A percentile compares a stretch with the other conserved stretches of the same genome.
These are phyloP conservation scores for Cryptoleucopteryx plumbea DNA, from an alignment of 2,113 vertebrate species.

Conservation along the genomic window DNA sequence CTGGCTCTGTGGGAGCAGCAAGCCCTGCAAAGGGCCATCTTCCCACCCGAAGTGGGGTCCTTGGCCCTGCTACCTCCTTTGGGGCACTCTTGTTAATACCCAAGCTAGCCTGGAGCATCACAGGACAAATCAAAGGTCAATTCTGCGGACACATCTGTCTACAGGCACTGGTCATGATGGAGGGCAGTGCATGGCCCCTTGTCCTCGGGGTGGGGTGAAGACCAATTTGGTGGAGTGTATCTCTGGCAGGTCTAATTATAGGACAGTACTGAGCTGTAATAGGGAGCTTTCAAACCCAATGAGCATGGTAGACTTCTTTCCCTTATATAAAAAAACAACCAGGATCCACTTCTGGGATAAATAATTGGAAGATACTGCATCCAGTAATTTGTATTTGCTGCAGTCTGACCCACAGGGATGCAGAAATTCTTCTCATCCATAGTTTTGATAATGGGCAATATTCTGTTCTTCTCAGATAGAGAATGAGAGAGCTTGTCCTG, in stretches of 20 bases:
- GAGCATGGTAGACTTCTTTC: neutral
- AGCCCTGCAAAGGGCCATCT: neutral
- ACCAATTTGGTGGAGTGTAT: neutral
- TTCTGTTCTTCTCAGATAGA: neutral
- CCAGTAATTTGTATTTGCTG: neutral
- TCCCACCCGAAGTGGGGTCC: neutral
- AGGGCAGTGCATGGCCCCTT: neutral
- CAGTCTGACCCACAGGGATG: neutral
- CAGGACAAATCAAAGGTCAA: neutral
- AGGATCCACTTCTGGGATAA: neutral
- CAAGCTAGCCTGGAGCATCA: neutral
- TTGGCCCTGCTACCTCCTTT: neutral
- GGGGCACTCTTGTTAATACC: neutral
- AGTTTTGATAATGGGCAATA: neutral
- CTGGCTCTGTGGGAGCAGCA: neutral
- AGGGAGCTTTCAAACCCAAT: neutral
- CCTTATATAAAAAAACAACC: neutral
- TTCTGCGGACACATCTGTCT: neutral
- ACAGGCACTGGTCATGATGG: neutral
- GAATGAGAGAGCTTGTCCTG: neutral
- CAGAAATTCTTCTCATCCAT: neutral
- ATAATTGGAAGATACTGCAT: neutral
- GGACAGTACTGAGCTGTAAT: neutral
- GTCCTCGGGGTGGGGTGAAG: neutral
- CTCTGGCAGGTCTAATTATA: neutral